These are phyloP conservation scores for Popillia japonica DNA, from an alignment of 1,140 invertebrate genomes.

Conservation along the genomic window DNA sequence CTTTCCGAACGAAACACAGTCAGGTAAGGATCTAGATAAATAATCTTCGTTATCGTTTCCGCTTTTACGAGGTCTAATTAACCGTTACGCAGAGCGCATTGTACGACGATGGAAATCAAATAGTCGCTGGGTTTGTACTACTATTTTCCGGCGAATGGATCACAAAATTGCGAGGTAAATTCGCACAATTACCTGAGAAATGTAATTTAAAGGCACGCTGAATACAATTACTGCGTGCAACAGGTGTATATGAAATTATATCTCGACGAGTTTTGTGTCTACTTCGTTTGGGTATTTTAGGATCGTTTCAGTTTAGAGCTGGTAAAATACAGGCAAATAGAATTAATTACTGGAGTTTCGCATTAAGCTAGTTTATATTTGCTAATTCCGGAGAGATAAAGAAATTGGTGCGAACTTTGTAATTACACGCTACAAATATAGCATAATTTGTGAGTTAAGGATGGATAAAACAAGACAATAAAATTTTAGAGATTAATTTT, in stretches of 20 bases:
- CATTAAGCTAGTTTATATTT: not conserved
- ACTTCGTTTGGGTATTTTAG: conserved; percentile 21
- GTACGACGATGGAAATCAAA: not conserved
- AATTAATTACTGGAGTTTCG: not conserved
- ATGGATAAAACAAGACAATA: too few species aligned
- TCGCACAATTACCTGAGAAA: conserved; percentile 13
- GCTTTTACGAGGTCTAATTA: not conserved
- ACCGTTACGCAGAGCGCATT: not conserved
- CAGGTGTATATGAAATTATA: conserved; percentile 25
- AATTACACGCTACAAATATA: too few species aligned
- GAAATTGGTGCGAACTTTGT: too few species aligned
- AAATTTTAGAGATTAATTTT: too few species aligned
- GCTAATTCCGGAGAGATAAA: too few species aligned
- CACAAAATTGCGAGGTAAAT: conserved; percentile 13
- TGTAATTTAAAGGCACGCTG: not conserved
- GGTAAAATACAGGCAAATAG: not conserved
- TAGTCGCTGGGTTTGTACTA: not conserved
- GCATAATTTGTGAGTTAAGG: too few species aligned
- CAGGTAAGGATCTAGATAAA: conserved; percentile 69
- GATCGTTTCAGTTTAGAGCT: not conserved
- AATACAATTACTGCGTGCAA: conserved; percentile 10
- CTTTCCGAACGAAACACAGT: conserved; percentile 79
- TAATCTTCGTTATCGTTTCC: conserved; percentile 13
- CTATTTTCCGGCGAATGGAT: not conserved
- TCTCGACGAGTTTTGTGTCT: not conserved